Percentiles rank a stretch among this genome's conserved stretches.
phyloP scores from a whole-genome alignment of 2,888 invertebrate genomes.

The Drosophila hamatofila region DNA sequence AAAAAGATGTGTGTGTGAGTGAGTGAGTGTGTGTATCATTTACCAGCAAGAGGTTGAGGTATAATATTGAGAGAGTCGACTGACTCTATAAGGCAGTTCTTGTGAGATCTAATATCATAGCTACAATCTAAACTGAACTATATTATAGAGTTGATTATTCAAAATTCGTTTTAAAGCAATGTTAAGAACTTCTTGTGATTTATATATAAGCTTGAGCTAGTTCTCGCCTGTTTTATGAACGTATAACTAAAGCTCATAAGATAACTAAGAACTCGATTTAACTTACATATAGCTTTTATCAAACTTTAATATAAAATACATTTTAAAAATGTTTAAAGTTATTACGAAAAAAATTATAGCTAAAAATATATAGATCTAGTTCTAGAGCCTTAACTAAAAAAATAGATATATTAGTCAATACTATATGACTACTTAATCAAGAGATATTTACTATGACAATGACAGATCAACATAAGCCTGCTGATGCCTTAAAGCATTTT shows the following conservation, averaged over 20 bases:
- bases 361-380: too few species aligned
- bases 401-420: too few species aligned
- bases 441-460: too few species aligned
- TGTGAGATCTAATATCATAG: too few species aligned
- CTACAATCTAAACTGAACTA: too few species aligned
- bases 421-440: too few species aligned
- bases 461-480: too few species aligned
- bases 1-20: slow-evolving; percentile 19
- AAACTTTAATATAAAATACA: not conserved
- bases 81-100: not conserved
- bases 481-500: too few species aligned
- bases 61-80: not conserved
- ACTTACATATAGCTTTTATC: not conserved
- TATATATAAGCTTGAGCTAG: too few species aligned
- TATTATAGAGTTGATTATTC: not conserved
- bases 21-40: not conserved
- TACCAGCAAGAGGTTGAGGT: not conserved
- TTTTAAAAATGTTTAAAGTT: too few species aligned
- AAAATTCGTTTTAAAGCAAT: not conserved
- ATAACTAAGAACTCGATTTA: not conserved
- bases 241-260: not conserved
- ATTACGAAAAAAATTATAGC: too few species aligned
- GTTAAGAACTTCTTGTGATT: not conserved
- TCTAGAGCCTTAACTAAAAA: too few species aligned
- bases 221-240: not conserved